phyloP scores from a whole-genome alignment of 2,113 vertebrate species.

The Psammodynastes pulverulentus region DNA sequence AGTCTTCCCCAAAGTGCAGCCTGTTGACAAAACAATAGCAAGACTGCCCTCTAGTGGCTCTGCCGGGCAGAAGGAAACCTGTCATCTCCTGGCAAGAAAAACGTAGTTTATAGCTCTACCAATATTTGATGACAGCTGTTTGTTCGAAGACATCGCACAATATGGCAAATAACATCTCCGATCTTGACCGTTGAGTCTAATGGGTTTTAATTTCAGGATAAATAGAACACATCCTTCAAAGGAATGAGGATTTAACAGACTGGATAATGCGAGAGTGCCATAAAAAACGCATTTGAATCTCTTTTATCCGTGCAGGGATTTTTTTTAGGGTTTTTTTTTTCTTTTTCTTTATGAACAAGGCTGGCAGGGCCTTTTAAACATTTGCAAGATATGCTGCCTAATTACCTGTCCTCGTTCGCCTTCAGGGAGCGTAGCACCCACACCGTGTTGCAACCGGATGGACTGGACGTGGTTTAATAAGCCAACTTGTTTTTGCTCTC shows the following conservation, averaged over 20 bases:
- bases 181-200: neutral
- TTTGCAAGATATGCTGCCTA: neutral
- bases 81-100: neutral
- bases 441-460: neutral
- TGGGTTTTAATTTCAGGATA: neutral
- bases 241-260: neutral
- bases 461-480: neutral
- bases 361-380: neutral
- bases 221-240: neutral
- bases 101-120: neutral
- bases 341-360: neutral
- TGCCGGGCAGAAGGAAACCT: neutral
- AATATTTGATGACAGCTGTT: neutral
- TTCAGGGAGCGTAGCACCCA: neutral
- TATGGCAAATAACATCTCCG: neutral
- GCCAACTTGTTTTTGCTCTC: neutral
- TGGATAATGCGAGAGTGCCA: neutral
- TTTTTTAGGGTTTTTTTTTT: no score
- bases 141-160: neutral
- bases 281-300: neutral
- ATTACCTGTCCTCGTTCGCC: neutral
- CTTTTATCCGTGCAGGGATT: neutral
- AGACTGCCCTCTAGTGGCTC: constrained; percentile 57
- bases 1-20: neutral
- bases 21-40: constrained; percentile 35